Conservation (phyloP, 2,888 invertebrate genomes). For the Mythimna vitellina region DNA sequence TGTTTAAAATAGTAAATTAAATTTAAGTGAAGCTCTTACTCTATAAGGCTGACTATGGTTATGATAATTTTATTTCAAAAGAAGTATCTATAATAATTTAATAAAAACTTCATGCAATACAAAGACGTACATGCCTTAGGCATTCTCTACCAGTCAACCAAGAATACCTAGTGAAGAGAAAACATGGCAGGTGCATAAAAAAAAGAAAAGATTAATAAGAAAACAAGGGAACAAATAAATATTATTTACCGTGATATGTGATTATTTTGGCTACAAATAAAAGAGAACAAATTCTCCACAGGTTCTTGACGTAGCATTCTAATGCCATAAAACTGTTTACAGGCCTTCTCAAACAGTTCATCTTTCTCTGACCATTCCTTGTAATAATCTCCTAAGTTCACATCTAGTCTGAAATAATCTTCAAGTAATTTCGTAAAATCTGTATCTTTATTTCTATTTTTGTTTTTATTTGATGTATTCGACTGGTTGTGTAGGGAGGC, state of each 20-base stretch:
- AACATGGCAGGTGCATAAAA: too few species aligned
- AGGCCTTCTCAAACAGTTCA: slow-evolving; percentile 93
- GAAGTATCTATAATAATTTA: too few species aligned
- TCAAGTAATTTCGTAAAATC: slow-evolving; percentile 89
- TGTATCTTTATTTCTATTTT: slow-evolving; percentile 43
- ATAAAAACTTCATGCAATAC: too few species aligned
- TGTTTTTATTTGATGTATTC: slow-evolving; percentile 46
- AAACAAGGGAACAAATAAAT: too few species aligned
- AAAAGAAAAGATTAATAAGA: too few species aligned
- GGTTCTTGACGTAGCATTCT: slow-evolving; percentile 97
- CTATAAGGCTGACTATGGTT: too few species aligned
- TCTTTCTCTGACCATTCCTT: slow-evolving; percentile 94
- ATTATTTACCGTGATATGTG: slow-evolving; percentile 95
- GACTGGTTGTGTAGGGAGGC: slow-evolving; percentile 75
- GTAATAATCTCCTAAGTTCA: slow-evolving; percentile 93
- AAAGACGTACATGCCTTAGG: too few species aligned
- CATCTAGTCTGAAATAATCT: slow-evolving; percentile 94
- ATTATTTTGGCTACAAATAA: slow-evolving; percentile 99
- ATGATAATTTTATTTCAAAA: too few species aligned
- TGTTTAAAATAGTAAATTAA: too few species aligned
- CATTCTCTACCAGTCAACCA: too few species aligned
- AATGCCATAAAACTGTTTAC: slow-evolving; percentile 94
- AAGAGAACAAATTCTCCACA: slow-evolving; percentile 97
- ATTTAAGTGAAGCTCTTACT: too few species aligned
- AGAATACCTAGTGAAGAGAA: too few species aligned